Evolutionary conservation across 2,113 vertebrate genomes (phyloP).

Genomic region (Xenus cinereus): DNA sequence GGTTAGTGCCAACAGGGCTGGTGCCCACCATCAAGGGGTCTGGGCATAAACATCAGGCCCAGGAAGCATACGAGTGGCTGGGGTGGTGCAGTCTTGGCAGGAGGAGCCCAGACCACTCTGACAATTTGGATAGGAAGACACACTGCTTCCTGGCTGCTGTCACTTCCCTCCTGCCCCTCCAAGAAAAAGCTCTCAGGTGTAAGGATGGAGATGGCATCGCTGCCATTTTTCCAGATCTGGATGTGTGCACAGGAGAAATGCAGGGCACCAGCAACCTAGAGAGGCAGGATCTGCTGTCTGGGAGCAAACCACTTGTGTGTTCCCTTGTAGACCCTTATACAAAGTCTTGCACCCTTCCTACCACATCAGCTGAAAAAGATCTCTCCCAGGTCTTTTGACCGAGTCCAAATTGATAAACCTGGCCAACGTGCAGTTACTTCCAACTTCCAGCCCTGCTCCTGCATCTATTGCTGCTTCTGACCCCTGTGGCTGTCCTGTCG

Average conservation of each 20-base stretch:
- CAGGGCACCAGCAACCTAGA: neutral
- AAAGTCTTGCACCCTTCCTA: neutral
- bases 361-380: neutral
- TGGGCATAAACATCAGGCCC: neutral
- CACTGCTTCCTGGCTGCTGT: neutral
- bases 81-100: neutral
- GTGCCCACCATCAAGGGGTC: neutral
- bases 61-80: neutral
- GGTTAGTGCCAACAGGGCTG: rapidly evolving
- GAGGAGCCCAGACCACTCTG: rapidly evolving
- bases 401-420: neutral
- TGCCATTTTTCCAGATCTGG: neutral
- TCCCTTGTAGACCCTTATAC: neutral
- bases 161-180: neutral
- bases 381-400: neutral
- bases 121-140: neutral
- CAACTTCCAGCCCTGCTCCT: neutral
- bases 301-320: neutral
- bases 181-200: neutral
- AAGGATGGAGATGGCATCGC: neutral
- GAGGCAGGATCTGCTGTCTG: neutral
- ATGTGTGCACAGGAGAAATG: neutral
- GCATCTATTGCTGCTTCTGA: neutral
- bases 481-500: neutral
- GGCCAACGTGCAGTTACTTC: neutral